Percentiles rank a stretch among this genome's conserved stretches.
These are phyloP conservation scores for Emys orbicularis DNA, from an alignment of 2,797 vertebrate genomes.

Conservation along the genomic window DNA sequence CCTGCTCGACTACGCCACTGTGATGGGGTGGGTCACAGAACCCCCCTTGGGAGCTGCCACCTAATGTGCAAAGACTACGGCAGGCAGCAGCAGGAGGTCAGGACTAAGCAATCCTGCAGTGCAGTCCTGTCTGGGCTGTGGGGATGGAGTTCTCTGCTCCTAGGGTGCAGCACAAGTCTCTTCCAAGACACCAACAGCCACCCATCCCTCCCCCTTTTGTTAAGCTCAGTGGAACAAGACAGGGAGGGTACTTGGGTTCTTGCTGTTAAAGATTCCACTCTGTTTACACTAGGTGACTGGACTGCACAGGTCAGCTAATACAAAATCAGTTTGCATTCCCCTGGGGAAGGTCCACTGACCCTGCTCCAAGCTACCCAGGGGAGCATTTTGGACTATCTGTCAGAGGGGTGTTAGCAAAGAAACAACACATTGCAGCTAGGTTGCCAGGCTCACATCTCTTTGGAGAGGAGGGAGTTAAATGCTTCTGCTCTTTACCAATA, in stretches of 20 bases:
- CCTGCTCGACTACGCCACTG: too few species aligned
- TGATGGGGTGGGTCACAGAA: too few species aligned
- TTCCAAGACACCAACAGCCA: neutral
- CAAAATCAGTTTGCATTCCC: neutral
- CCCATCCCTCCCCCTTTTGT: neutral
- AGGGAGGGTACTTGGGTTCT: neutral
- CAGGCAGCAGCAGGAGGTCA: neutral
- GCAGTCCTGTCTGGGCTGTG: too few species aligned
- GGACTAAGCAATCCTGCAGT: too few species aligned
- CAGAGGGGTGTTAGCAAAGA: neutral
- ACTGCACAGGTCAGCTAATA: neutral
- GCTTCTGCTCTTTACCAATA: neutral
- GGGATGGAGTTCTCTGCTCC: neutral
- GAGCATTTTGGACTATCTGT: too few species aligned
- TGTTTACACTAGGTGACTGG: too few species aligned
- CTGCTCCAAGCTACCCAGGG: neutral
- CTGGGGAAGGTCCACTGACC: neutral
- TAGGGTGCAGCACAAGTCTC: neutral
- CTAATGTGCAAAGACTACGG: neutral
- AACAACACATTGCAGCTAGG: neutral
- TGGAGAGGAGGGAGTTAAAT: neutral
- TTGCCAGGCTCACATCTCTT: neutral
- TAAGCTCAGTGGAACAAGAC: neutral
- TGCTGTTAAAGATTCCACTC: neutral
- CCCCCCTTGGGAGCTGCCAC: too few species aligned